Evolutionary conservation across 2,113 vertebrate species (phyloP).

Genomic region (Phaethornis superciliosus): DNA sequence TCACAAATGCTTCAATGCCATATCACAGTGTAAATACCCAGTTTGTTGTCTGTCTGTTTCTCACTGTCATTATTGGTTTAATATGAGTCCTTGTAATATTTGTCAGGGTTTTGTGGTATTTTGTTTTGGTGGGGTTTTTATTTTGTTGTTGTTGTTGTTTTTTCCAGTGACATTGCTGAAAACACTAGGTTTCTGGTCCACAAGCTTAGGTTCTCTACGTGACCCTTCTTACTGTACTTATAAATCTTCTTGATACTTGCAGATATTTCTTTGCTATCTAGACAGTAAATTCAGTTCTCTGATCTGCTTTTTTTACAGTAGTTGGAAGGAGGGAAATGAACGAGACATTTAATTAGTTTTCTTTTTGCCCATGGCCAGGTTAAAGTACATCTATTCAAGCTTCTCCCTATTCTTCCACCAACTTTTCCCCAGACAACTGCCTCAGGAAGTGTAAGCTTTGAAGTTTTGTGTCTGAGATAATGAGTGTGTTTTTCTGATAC

Average conservation of each 20-base stretch:
- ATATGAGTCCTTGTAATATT: background rate
- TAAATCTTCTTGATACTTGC: background rate
- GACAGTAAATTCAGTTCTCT: background rate
- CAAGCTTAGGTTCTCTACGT: background rate
- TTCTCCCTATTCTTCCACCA: background rate
- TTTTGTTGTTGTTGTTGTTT: background rate
- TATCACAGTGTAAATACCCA: background rate
- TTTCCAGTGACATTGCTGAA: background rate
- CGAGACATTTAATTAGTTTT: background rate
- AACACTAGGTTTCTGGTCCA: background rate
- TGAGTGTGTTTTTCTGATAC: background rate
- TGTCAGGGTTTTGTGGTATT: background rate
- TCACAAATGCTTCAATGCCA: background rate
- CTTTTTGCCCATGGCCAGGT: background rate
- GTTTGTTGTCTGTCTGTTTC: background rate
- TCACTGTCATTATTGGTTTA: background rate
- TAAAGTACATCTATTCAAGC: background rate
- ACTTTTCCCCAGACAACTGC: background rate
- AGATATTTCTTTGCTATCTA: background rate
- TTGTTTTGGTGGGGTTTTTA: background rate
- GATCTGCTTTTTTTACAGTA: background rate
- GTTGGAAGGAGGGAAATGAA: background rate
- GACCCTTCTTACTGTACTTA: background rate
- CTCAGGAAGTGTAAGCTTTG: background rate
- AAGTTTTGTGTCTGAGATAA: background rate